A percentile compares a stretch with the other conserved stretches of the same genome.
Evolutionary conservation across 2,888 invertebrate species (phyloP).

Genomic region (Hecatera dysodea): DNA sequence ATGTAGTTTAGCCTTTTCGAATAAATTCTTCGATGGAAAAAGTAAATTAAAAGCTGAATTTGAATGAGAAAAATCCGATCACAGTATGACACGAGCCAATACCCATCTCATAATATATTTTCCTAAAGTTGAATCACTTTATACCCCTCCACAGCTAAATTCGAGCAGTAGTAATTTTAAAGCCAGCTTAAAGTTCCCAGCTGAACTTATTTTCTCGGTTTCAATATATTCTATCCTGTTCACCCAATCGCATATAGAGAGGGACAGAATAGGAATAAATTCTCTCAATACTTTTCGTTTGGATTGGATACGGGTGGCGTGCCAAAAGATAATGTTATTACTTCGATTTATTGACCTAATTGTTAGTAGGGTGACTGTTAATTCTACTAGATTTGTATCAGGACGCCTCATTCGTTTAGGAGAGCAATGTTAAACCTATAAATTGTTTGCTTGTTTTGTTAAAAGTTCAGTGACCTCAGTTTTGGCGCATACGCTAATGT

Average conservation of each 20-base stretch:
- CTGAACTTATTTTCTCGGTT: slow-evolving; percentile 51
- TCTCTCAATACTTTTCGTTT: slow-evolving; percentile 58
- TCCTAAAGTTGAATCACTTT: slow-evolving; percentile 57
- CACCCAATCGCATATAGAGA: slow-evolving; percentile 35
- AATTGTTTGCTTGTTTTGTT: slow-evolving; percentile 25
- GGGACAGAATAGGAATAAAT: slow-evolving; percentile 56
- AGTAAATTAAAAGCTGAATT: background rate
- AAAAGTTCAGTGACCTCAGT: slow-evolving; percentile 42
- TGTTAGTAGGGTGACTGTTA: slow-evolving; percentile 53
- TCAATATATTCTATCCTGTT: slow-evolving; percentile 45
- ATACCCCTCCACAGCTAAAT: slow-evolving; percentile 28
- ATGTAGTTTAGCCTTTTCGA: background rate
- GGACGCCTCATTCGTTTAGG: slow-evolving; percentile 39
- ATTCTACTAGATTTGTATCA: slow-evolving; percentile 49
- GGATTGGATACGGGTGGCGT: slow-evolving; percentile 59
- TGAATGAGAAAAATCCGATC: slow-evolving; percentile 37
- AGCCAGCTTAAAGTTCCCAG: slow-evolving; percentile 45
- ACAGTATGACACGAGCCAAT: slow-evolving; percentile 49
- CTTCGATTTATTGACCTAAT: slow-evolving; percentile 69
- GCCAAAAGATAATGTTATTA: slow-evolving; percentile 71
- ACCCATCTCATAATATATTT: slow-evolving; percentile 42
- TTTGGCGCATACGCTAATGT: slow-evolving; percentile 34
- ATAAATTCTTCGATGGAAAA: background rate
- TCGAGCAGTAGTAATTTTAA: slow-evolving; percentile 47
- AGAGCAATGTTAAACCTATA: slow-evolving; percentile 16